A percentile compares a stretch with the other conserved stretches of the same genome.
These are phyloP conservation scores for Heterocephalus glaber DNA, from an alignment of 2,113 vertebrate species.

Conservation along the genomic window DNA sequence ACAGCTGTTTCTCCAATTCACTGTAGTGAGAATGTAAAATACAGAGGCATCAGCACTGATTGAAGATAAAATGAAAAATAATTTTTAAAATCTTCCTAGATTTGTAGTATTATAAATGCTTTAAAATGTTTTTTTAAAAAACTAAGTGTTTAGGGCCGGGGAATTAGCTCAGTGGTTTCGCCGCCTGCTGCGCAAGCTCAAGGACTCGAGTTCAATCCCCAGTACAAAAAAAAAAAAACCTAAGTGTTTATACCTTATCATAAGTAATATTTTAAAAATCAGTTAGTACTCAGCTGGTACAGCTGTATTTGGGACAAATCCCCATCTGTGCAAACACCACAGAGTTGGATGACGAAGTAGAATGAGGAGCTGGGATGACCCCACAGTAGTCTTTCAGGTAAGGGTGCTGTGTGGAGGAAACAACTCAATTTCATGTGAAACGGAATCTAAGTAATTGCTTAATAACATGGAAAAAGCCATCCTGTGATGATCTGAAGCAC, in stretches of 20 bases:
- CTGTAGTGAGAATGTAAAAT: accelerated
- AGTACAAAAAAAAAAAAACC: too few relatives aligned
- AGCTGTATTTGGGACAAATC: accelerated
- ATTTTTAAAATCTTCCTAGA: not conserved
- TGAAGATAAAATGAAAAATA: not conserved
- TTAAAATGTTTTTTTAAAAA: not conserved
- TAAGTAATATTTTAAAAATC: not conserved
- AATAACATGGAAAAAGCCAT: accelerated
- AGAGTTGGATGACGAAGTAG: accelerated
- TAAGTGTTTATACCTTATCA: not conserved
- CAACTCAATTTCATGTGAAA: not conserved
- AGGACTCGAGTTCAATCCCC: too few relatives aligned
- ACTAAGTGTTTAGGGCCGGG: too few relatives aligned
- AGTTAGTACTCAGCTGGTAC: not conserved
- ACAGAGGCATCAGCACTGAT: not conserved
- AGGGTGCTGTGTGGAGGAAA: not conserved
- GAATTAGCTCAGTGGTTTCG: too few relatives aligned
- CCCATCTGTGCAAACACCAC: accelerated
- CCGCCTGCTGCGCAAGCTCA: too few relatives aligned
- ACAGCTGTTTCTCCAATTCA: not conserved
- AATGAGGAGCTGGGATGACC: accelerated
- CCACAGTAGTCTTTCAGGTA: accelerated
- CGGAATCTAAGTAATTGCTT: not conserved
- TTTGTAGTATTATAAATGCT: not conserved
- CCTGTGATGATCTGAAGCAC: not conserved